Conservation (phyloP, 23 tunicate species). For the Ciona savignyi region DNA sequence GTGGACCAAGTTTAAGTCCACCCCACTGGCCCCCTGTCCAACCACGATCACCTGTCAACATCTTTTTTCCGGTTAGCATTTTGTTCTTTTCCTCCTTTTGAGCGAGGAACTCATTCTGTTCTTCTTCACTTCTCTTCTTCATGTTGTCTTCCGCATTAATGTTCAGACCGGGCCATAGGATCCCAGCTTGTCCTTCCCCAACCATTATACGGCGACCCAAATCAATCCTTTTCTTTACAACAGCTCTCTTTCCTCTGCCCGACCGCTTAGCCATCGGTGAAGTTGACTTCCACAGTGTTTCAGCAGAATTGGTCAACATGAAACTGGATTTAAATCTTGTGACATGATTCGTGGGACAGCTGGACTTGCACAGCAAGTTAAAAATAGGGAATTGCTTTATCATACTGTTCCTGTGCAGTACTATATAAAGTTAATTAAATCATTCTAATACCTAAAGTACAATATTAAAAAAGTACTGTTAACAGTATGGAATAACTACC, state of each 20-base stretch:
- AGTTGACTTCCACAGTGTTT: slow-evolving; percentile 39
- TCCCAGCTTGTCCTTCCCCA: slow-evolving; percentile 64
- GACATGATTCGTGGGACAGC: neutral
- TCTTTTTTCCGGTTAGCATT: neutral
- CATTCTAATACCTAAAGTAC: neutral
- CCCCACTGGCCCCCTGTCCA: slow-evolving; percentile 87
- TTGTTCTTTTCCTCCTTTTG: slow-evolving; percentile 8
- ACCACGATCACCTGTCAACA: slow-evolving; percentile 19
- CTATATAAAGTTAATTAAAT: neutral
- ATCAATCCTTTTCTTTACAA: slow-evolving; percentile 28
- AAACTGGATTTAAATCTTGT: neutral
- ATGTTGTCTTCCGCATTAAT: neutral
- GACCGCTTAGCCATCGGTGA: slow-evolving; percentile 37
- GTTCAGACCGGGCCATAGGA: slow-evolving; percentile 87
- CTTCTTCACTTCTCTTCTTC: slow-evolving; percentile 21
- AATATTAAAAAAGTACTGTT: too few species aligned
- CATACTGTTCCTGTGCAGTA: neutral
- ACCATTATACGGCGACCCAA: slow-evolving; percentile 33
- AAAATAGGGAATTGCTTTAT: neutral
- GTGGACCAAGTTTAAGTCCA: slow-evolving; percentile 45
- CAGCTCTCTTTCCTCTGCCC: slow-evolving; percentile 84
- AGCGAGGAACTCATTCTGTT: slow-evolving; percentile 23
- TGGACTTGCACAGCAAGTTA: neutral
- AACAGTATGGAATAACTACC: too few species aligned
- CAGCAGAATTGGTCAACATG: neutral